Percentiles rank a stretch among this genome's conserved stretches.
Conservation (phyloP, 2,888 invertebrate genomes). For the Unio delphinus region DNA sequence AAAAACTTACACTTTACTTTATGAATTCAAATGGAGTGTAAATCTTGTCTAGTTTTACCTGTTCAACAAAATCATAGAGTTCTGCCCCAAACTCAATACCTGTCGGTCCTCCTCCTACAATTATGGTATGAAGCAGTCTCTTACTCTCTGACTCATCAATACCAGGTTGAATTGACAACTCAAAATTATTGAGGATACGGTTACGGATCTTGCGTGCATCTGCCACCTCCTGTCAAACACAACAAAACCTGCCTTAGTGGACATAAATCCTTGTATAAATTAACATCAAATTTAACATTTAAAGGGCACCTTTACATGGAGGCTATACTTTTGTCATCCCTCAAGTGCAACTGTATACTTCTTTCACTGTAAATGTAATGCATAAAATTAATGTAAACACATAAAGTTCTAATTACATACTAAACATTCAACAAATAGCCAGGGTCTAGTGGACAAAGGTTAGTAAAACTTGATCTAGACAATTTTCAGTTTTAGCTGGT, state of each 20-base stretch:
- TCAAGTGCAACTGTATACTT: too few species aligned
- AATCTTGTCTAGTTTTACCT: conserved; percentile 46
- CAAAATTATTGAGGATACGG: conserved; percentile 69
- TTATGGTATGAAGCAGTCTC: conserved; percentile 69
- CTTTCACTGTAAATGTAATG: too few species aligned
- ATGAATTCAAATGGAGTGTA: background rate
- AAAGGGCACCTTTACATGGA: too few species aligned
- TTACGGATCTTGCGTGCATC: conserved; percentile 71
- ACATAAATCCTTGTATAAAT: background rate
- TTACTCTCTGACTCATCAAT: conserved; percentile 59
- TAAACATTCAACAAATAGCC: too few species aligned
- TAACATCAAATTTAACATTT: too few species aligned
- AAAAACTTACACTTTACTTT: background rate
- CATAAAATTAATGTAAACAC: too few species aligned
- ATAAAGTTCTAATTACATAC: too few species aligned
- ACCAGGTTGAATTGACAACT: conserved; percentile 67
- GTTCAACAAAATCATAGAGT: conserved; percentile 71
- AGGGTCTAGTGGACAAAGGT: too few species aligned
- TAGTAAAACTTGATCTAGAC: too few species aligned
- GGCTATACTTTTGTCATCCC: too few species aligned
- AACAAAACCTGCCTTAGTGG: conserved; percentile 1
- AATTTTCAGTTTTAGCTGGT: too few species aligned
- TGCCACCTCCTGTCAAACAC: conserved; percentile 64
- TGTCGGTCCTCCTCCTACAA: conserved; percentile 73
- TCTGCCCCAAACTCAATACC: conserved; percentile 73